Base-by-base conservation (phyloP, 2,888 invertebrate species). In the Pseudanteris insignis region DNA sequence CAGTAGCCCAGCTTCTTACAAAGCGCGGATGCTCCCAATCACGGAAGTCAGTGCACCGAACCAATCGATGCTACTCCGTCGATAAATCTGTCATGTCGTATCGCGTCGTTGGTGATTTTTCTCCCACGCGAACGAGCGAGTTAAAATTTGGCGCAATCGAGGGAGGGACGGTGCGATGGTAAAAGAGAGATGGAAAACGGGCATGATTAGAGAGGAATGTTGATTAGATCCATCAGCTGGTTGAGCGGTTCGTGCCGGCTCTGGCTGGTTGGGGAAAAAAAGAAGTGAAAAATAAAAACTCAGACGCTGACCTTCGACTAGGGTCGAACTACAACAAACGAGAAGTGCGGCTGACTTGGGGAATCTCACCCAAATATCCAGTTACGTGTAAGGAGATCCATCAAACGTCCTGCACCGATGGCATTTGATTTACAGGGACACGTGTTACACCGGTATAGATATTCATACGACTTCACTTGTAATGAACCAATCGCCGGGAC, bases 141-240 rank as follows among this genome's bases (percentile, higher is more conserved):
- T 46, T 53, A 38, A n/a, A 62, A 62, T 55, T 32, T 33, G 44
- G 46, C 36, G 50, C 44, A 47, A 37, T 32, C 36, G 34, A 24
- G 21, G 2, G 46, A 51, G 36, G 53, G 41, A 50, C 46, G 32
- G 44, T 47, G 33, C 37, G 55, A 54, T 41, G 25, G 30, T 36
- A 50, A 40, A 51, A 55, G 15, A 15, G 55, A 60, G 65, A 59
- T 34, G 44, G 43, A 61, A 44, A 43, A 54, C 46, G 38, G 60
- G 70, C 70, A 73, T 75, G 78, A 77, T 79, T 78, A 77, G 77
- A 74, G 71, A 75, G 77, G 78, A 79, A 79, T 79, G 77, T 79
- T 78, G 78, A 79, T 79, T 79, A 78, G 78, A 78, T 78, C 74
- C 79, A 78, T 78, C 78, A 78, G 76, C 73, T 71, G 72, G 71